A percentile compares a stretch with the other conserved stretches of the same genome.
Evolutionary conservation across 2,888 invertebrate genomes (phyloP).

Genomic region (Gymnocheta viridis): DNA sequence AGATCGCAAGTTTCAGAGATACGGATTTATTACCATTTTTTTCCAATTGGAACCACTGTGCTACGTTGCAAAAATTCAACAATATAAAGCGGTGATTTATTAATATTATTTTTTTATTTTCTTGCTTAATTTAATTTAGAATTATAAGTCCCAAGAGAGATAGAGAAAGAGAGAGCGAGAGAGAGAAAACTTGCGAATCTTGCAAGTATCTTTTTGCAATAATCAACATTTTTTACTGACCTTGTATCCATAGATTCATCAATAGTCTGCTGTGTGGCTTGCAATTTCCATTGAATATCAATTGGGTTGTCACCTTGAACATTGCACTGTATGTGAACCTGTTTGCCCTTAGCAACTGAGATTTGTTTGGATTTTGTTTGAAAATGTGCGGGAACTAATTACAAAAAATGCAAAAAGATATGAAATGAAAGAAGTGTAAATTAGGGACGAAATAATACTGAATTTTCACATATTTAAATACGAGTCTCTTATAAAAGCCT

Average conservation of each 20-base stretch:
- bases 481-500: too few species aligned
- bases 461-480: too few species aligned
- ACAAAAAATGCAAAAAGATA: not conserved
- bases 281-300: constrained; percentile 91
- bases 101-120: too few species aligned
- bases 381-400: constrained; percentile 90
- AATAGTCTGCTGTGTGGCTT: constrained; percentile 87
- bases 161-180: too few species aligned
- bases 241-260: constrained; percentile 88
- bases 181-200: too few species aligned
- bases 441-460: not conserved
- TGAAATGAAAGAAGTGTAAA: not conserved
- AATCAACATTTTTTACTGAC: constrained; percentile 77
- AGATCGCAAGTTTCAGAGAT: too few species aligned
- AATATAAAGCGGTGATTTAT: too few species aligned
- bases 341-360: constrained; percentile 91
- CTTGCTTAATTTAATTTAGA: too few species aligned
- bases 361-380: constrained; percentile 91
- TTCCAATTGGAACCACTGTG: too few species aligned
- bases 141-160: too few species aligned
- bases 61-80: too few species aligned
- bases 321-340: constrained; percentile 92
- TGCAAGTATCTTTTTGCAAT: not conserved
- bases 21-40: too few species aligned
- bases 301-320: constrained; percentile 94